A percentile compares a stretch with the other conserved stretches of the same genome.
Evolutionary conservation across 2,113 vertebrate genomes (phyloP).

Genomic region (Toxostoma redivivum): DNA sequence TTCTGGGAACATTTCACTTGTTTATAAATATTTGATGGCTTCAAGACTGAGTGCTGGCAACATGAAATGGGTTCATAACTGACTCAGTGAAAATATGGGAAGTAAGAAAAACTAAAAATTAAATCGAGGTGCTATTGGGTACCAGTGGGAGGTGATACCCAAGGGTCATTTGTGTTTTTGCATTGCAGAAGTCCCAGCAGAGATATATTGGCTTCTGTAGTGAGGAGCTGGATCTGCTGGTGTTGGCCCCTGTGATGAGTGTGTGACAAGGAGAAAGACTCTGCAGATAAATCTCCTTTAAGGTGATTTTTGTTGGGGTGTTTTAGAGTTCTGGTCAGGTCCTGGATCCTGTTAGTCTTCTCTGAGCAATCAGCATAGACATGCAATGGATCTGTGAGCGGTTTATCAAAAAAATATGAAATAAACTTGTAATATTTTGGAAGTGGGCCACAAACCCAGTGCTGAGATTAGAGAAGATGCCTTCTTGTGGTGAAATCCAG

Average conservation of each 20-base stretch:
- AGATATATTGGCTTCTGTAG: not conserved
- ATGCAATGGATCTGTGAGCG: rapidly evolving
- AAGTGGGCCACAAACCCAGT: not conserved
- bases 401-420: not conserved
- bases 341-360: not conserved
- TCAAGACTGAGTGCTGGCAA: not conserved
- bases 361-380: not conserved
- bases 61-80: not conserved
- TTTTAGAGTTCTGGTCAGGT: not conserved
- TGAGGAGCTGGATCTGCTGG: not conserved
- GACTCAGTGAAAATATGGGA: not conserved
- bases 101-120: not conserved
- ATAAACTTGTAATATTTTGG: not conserved
- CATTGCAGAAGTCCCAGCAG: not conserved
- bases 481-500: not conserved
- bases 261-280: not conserved
- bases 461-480: not conserved
- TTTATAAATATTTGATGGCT: not conserved
- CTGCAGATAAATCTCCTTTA: not conserved
- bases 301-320: not conserved
- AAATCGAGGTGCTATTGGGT: not conserved
- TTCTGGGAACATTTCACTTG: not conserved
- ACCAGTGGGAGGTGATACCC: not conserved
- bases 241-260: not conserved
- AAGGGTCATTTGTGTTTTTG: not conserved